Conservation (phyloP, 2,888 invertebrate species). For the Norana najaformis region DNA sequence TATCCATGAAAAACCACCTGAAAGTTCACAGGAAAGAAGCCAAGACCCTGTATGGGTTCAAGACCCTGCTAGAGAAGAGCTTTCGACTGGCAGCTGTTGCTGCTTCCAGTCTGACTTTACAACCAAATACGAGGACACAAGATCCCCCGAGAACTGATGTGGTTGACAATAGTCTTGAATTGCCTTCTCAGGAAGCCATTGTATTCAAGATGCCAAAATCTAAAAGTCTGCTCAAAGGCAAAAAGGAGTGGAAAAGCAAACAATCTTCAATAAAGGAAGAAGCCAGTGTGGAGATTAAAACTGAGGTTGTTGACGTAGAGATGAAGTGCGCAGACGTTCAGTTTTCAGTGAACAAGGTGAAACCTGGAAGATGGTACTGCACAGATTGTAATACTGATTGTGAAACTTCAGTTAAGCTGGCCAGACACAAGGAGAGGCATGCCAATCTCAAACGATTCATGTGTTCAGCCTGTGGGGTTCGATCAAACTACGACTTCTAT, state of each 20-base stretch:
- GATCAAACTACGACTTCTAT: constrained; percentile 13
- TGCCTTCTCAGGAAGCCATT: neutral
- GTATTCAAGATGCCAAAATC: neutral
- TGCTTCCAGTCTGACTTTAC: neutral
- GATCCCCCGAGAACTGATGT: neutral
- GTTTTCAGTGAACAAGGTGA: neutral
- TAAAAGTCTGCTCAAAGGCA: neutral
- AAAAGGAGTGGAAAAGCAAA: neutral
- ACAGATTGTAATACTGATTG: neutral
- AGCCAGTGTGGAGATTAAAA: neutral
- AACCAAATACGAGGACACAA: neutral
- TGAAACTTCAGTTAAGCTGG: neutral
- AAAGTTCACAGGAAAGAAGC: neutral
- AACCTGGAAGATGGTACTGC: neutral
- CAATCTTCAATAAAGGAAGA: neutral
- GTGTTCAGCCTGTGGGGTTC: neutral
- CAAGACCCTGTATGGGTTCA: neutral
- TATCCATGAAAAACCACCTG: neutral
- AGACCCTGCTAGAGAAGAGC: neutral
- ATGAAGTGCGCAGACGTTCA: neutral
- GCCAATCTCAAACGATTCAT: constrained; percentile 17
- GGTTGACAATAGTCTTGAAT: neutral
- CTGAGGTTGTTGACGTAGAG: neutral
- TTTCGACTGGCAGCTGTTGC: neutral
- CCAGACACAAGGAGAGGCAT: neutral